Percentiles rank a stretch among this genome's conserved stretches.
phyloP scores from a whole-genome alignment of 2,797 vertebrate genomes.

The Darevskia nairensis region DNA sequence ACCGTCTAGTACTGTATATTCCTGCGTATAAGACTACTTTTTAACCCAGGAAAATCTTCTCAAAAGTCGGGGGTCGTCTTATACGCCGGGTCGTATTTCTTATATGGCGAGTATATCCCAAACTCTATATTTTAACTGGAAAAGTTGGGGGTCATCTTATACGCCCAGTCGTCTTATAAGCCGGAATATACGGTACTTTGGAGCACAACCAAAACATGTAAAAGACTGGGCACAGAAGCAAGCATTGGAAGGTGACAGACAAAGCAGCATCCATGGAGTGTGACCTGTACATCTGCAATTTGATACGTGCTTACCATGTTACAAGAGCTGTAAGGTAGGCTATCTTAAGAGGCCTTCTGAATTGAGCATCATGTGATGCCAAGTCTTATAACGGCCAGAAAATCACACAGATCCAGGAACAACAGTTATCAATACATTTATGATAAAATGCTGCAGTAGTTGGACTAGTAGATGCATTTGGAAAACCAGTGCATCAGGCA shows the following conservation, averaged over 20 bases:
- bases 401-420: background rate
- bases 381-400: background rate
- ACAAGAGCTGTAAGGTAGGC: background rate
- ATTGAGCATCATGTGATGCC: background rate
- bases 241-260: background rate
- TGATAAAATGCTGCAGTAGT: background rate
- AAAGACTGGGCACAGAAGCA: slow-evolving; percentile 1
- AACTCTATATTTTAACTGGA: no score
- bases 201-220: background rate
- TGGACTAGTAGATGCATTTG: background rate
- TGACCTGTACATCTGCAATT: background rate
- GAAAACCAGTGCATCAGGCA: background rate
- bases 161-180: no score
- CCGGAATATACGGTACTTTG: no score
- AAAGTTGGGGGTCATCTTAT: no score
- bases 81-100: no score
- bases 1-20: background rate
- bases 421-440: background rate
- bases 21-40: no score
- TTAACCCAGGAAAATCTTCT: no score
- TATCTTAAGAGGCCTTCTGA: background rate
- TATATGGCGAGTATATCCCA: no score
- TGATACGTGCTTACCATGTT: background rate
- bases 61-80: no score
- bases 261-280: background rate